These are phyloP conservation scores for Metopolophium dirhodum DNA, from an alignment of 1,140 invertebrate species.

Conservation along the genomic window DNA sequence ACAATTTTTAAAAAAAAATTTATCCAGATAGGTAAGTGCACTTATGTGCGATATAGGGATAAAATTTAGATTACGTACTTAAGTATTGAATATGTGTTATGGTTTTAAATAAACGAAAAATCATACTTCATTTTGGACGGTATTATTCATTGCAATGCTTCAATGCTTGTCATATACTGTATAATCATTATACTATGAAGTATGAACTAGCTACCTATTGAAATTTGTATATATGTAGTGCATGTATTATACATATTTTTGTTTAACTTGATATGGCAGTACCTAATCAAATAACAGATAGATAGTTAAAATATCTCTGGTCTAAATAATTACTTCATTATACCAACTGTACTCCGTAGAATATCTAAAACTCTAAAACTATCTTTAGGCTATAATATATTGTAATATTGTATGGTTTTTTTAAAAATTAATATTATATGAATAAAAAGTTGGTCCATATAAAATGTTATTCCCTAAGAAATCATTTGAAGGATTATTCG, in stretches of 20 bases:
- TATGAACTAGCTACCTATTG: neutral
- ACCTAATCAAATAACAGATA: neutral
- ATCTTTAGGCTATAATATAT: neutral
- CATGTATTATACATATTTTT: neutral
- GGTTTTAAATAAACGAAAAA: neutral
- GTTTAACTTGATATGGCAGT: neutral
- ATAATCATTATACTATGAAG: no score
- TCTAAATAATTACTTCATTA: neutral
- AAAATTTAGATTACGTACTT: no score
- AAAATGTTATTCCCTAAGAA: neutral
- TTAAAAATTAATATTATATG: neutral
- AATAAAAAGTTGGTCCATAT: neutral
- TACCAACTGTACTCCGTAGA: neutral
- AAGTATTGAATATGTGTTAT: no score
- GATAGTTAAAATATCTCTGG: neutral
- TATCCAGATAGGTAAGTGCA: no score
- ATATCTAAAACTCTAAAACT: neutral
- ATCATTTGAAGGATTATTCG: neutral
- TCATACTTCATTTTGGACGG: neutral
- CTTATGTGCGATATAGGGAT: no score
- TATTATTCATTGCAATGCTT: neutral
- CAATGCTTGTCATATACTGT: neutral
- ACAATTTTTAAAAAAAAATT: neutral
- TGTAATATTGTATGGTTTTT: no score
- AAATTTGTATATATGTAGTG: neutral